Conservation (phyloP, 2,113 vertebrate genomes). For the Scomber colias region DNA sequence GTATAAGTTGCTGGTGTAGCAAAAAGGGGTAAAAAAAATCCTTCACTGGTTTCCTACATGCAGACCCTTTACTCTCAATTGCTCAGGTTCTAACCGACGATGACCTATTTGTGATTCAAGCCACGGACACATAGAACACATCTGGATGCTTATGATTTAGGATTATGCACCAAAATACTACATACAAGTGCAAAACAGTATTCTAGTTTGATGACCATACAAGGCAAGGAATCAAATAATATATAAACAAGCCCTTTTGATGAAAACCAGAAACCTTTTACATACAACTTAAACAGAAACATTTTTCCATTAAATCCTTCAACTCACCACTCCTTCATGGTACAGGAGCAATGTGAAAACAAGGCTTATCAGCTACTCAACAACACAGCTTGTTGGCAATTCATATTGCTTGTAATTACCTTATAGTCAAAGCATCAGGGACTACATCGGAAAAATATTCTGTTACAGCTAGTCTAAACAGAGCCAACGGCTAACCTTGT, state of each 20-base stretch:
- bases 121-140: no score
- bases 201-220: no score
- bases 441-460: slow-evolving; percentile 13
- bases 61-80: background rate
- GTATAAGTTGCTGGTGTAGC: no score
- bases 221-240: no score
- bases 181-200: no score
- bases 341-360: background rate
- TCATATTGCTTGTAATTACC: background rate
- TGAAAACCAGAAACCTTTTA: background rate
- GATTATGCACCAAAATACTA: no score
- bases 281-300: no score
- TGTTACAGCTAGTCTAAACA: slow-evolving; percentile 42
- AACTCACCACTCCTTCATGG: background rate
- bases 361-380: background rate
- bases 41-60: background rate
- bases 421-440: slow-evolving; percentile 13
- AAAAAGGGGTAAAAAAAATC: background rate
- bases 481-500: slow-evolving; percentile 40
- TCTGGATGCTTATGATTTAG: no score
- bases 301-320: background rate
- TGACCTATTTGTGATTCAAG: no score
- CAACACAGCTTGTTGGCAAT: background rate
- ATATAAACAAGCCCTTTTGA: background rate
- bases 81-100: no score